Percentiles rank a stretch among this genome's conserved stretches.
Conservation (phyloP, 2,888 invertebrate species). For the Limnephilus lunatus region DNA sequence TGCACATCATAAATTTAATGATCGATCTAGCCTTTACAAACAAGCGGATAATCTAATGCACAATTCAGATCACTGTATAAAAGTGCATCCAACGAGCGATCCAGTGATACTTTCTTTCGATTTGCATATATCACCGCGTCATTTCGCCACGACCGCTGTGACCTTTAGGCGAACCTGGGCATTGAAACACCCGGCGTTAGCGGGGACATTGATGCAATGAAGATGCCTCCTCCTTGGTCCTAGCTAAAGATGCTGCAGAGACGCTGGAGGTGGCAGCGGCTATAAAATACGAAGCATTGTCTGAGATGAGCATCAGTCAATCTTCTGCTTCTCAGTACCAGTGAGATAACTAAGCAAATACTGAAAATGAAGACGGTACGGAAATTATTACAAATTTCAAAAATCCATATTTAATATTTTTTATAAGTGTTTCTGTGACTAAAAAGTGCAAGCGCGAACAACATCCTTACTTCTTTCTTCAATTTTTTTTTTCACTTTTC, state of each 20-base stretch:
- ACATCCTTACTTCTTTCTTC: background rate
- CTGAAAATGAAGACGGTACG: conserved; percentile 62
- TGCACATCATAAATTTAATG: background rate
- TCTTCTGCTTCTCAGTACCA: conserved; percentile 46
- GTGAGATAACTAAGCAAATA: conserved; percentile 43
- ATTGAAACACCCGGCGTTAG: conserved; percentile 14
- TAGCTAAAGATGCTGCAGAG: conserved; percentile 19
- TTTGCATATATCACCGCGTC: conserved; percentile 5
- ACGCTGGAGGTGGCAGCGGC: conserved; percentile 47
- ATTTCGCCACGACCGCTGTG: conserved; percentile 1
- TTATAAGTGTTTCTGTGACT: background rate
- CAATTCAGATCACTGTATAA: background rate
- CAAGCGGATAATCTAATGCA: background rate
- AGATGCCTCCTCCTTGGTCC: conserved; percentile 24
- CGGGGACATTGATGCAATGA: conserved; percentile 31
- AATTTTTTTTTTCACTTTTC: background rate
- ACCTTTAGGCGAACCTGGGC: conserved; percentile 16
- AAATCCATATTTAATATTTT: background rate
- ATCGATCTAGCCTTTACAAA: background rate
- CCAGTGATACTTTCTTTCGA: conserved; percentile 26
- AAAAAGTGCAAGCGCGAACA: background rate
- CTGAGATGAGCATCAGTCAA: conserved; percentile 52
- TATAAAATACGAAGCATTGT: conserved; percentile 53
- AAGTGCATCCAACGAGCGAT: background rate
- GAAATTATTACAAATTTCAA: background rate